Percentiles rank a stretch among this genome's conserved stretches.
These are phyloP conservation scores for Aphodius sticticus DNA, from an alignment of 2,888 invertebrate species.

Conservation along the genomic window DNA sequence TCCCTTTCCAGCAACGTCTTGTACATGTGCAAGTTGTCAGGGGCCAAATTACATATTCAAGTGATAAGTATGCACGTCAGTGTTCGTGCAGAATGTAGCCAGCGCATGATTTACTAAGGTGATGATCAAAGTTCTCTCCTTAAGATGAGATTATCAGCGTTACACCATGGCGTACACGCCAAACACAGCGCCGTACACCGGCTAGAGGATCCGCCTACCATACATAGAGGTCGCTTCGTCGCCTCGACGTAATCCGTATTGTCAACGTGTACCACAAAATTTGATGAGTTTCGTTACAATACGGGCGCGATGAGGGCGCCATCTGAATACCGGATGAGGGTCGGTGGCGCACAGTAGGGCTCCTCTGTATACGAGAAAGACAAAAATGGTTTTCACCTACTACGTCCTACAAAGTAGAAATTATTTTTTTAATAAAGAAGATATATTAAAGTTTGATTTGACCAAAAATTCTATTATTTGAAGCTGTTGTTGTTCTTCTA, in stretches of 20 bases:
- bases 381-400: no score
- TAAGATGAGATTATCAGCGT: conserved; percentile 59
- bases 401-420: no score
- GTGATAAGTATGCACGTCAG: conserved; percentile 4
- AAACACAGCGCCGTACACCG: conserved; percentile 32
- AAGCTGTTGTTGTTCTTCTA: no score
- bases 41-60: not conserved
- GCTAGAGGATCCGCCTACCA: not conserved
- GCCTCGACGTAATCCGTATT: conserved; percentile 60
- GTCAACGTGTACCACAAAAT: conserved; percentile 59
- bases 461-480: no score
- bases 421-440: no score
- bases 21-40: not conserved
- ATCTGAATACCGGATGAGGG: conserved; percentile 56
- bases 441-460: no score
- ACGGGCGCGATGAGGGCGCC: conserved; percentile 51
- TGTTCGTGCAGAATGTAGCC: not conserved
- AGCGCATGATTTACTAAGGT: conserved; percentile 41
- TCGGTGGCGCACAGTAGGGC: conserved; percentile 14
- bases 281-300: conserved; percentile 61
- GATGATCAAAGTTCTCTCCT: conserved; percentile 61
- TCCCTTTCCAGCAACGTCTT: not conserved
- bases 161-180: conserved; percentile 7
- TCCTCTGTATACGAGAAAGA: conserved; percentile 26
- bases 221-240: conserved; percentile 41